Evolutionary conservation across 1,140 invertebrate genomes (phyloP), one percentile per base, ranked within the genome.

Genomic region (Drosophila asahinai): DNA sequence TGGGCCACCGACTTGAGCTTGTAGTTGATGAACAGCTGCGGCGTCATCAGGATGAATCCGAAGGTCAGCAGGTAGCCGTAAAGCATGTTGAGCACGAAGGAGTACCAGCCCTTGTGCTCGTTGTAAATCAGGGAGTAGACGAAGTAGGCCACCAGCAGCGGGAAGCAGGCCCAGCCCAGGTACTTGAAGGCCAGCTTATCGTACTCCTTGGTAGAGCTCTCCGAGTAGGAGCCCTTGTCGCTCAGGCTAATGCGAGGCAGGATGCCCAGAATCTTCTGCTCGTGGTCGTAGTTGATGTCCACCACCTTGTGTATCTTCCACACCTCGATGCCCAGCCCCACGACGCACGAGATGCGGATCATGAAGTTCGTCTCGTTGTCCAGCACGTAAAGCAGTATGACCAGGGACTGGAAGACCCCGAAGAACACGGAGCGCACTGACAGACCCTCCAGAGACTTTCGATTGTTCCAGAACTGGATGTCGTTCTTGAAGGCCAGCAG

Each of bases 1-100:
- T 99, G 99, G 11, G 99, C 99, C 0, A 99, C 99, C 19, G 98
- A 99, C 93, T 99, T 99, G 49, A 99, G 93, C 94, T 99, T 99
- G 93, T 99, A 99, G 93, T 99, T 99, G 71, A 99, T 99, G 91
- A 99, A 99, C 49, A 99, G 93, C 93, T 99, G 99, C 9, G 99
- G 99, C 6, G 99, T 99, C 99, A 99, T 99, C 98, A 99, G 99
- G 57, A 99, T 99, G 91, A 99, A 99, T 61, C 99, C 99, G 94
- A 99, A 99, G 7, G 98, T 99, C 47, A 99, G 94, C 22, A 99
- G 94, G 93, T 99, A 99, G 63, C 99, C 99, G 94, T 99, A 99
- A 14, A 99, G 95, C 97, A 99, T 99, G 84, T 96, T 97, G 0
- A 99, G 94, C 15, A 99, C 94, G 93, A 98, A 99, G 93, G 95